phyloP scores from a whole-genome alignment of 2,797 vertebrate species.

The Pantherophis alleghaniensis region DNA sequence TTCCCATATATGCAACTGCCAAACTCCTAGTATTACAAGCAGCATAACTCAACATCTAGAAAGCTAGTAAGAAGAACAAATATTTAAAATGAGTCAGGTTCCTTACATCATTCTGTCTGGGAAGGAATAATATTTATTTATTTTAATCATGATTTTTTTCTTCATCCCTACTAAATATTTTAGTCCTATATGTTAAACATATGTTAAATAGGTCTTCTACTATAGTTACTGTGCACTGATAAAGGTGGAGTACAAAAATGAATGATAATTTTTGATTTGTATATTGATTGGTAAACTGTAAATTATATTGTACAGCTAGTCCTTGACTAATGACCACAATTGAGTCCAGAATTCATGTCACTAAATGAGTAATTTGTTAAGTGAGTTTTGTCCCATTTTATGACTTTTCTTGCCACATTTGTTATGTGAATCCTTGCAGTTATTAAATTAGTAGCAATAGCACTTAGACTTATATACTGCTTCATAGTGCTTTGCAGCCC shows the following conservation, averaged over 20 bases:
- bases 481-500: not conserved
- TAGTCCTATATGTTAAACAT: not conserved
- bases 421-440: not conserved
- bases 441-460: not conserved
- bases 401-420: not conserved
- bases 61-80: not conserved
- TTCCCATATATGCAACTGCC: not conserved
- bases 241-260: not conserved
- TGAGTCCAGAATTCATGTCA: not conserved
- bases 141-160: not conserved
- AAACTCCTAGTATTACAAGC: not conserved
- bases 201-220: not conserved
- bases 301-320: not conserved
- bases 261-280: not conserved
- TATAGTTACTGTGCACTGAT: not conserved
- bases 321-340: not conserved
- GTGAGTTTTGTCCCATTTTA: not conserved
- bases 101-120: not conserved
- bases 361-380: not conserved
- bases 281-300: not conserved
- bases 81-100: not conserved
- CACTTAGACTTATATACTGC: not conserved
- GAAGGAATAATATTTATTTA: not conserved
- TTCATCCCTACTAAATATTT: not conserved
- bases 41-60: not conserved